These are phyloP conservation scores for Stictocephala bisonia DNA, from an alignment of 2,888 invertebrate species.

Conservation along the genomic window DNA sequence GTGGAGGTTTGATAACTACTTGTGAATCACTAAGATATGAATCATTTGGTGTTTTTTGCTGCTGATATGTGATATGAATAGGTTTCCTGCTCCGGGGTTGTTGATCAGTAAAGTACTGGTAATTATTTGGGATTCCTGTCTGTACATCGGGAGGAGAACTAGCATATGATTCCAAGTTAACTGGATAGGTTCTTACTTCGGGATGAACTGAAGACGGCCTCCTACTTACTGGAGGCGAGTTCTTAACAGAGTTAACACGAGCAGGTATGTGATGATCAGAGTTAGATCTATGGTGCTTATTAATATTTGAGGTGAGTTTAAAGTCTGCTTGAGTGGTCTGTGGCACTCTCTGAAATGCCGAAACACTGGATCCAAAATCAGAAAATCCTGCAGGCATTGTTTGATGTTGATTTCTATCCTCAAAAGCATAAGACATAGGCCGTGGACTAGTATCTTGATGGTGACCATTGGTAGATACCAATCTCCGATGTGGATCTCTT, in stretches of 20 bases:
- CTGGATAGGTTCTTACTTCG: slow-evolving; percentile 8
- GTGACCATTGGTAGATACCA: slow-evolving; percentile 61
- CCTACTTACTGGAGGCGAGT: slow-evolving; percentile 19
- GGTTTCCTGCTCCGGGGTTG: slow-evolving; percentile 79
- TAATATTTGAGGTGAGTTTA: slow-evolving; percentile 51
- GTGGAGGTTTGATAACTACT: slow-evolving; percentile 58
- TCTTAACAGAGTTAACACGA: slow-evolving; percentile 10
- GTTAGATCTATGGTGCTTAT: slow-evolving; percentile 47
- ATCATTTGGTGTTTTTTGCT: slow-evolving; percentile 56
- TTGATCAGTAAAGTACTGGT: slow-evolving; percentile 76
- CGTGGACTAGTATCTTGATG: slow-evolving; percentile 62
- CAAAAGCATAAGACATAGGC: slow-evolving; percentile 70
- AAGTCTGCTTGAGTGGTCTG: slow-evolving; percentile 67
- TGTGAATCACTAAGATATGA: slow-evolving; percentile 69
- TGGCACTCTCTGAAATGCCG: slow-evolving; percentile 28
- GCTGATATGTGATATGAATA: slow-evolving; percentile 72
- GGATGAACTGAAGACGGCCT: neutral
- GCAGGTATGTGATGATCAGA: slow-evolving; percentile 53
- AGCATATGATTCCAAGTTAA: slow-evolving; percentile 16
- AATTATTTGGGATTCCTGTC: slow-evolving; percentile 30
- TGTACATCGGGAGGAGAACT: neutral
- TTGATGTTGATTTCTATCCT: slow-evolving; percentile 56
- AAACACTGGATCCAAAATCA: slow-evolving; percentile 45
- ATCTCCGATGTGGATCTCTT: slow-evolving; percentile 76
- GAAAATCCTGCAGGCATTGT: slow-evolving; percentile 54